These are phyloP conservation scores for Mastomys coucha DNA, from an alignment of 2,113 vertebrate genomes.

Conservation along the genomic window DNA sequence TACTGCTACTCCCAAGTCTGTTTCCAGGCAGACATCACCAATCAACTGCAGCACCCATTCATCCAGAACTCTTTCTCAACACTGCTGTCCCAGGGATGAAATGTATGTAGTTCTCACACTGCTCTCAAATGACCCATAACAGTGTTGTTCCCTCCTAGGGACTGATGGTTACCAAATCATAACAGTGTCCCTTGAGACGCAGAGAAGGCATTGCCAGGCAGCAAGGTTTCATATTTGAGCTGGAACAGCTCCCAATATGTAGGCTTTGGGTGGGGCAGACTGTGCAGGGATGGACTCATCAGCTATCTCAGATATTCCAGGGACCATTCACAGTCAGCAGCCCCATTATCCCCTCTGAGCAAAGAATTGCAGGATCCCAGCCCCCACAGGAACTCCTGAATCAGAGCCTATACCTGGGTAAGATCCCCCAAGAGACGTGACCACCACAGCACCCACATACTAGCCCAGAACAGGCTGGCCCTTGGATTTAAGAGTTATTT, in stretches of 20 bases:
- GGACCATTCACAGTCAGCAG: background rate
- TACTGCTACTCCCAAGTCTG: background rate
- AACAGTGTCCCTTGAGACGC: background rate
- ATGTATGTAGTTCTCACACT: background rate
- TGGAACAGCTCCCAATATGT: background rate
- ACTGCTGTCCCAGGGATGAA: background rate
- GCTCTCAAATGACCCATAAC: background rate
- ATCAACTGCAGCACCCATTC: background rate
- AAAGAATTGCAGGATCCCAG: background rate
- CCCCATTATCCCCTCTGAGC: background rate
- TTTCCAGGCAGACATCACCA: conserved; percentile 53
- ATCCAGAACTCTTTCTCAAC: background rate
- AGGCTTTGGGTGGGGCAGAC: background rate
- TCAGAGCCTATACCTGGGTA: background rate
- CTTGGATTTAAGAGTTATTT: background rate
- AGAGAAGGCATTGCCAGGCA: background rate
- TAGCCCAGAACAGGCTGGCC: background rate
- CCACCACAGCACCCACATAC: background rate
- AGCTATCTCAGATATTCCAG: background rate
- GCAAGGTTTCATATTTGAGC: background rate
- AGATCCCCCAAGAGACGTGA: background rate
- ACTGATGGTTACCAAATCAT: background rate
- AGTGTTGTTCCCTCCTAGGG: background rate
- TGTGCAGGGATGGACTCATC: background rate
- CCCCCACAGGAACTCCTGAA: background rate